Evolutionary conservation across 1,140 invertebrate species (phyloP), one percentile per base, ranked within the genome.

Genomic region (Neodiprion virginianus): DNA sequence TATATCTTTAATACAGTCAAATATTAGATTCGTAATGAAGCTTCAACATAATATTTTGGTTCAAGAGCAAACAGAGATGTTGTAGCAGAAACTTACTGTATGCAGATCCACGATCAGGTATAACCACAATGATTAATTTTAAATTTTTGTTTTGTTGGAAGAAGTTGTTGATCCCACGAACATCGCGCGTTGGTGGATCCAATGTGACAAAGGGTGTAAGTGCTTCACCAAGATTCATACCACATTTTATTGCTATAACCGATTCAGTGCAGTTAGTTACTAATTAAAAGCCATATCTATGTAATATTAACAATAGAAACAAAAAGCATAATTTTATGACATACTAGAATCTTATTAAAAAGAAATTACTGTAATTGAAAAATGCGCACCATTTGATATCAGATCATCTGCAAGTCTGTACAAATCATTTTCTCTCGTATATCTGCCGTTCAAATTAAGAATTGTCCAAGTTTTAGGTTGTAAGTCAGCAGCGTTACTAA

Each of bases 81-180:
- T 40, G 28, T 40, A 40, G 28, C 28, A 40, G 28, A 75, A 73
- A 85, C 82, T 89, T 79, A 82, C 89, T 85, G 75, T 92, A 92
- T 23, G 76, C 69, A 23, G 83, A 76, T 0, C 87, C 87, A 12
- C 66, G 75, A 67, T 89, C 86, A 28, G 85, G 86, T 9, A 91
- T 84, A 3, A 93, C 79, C 47, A 93, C 90, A 68, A 94, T 83
- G 7, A 93, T 87, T 11, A 93, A 76, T 75, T 85, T 78, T 8
- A 85, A 76, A 0, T 71, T 8, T 48, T 83, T 85, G 11, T 76
- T 67, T 67, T 79, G 28, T 7, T 77, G 8, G 69, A 88, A 81
- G 61, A 77, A 77, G 12, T 48, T 0, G 10, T 23, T 50, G 23
- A 82, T 68, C 9, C 76, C 8, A 10, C 14, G 23, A 11, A 71